These are phyloP conservation scores for Hypanus sabinus DNA, from an alignment of 2,113 vertebrate species.

Conservation along the genomic window DNA sequence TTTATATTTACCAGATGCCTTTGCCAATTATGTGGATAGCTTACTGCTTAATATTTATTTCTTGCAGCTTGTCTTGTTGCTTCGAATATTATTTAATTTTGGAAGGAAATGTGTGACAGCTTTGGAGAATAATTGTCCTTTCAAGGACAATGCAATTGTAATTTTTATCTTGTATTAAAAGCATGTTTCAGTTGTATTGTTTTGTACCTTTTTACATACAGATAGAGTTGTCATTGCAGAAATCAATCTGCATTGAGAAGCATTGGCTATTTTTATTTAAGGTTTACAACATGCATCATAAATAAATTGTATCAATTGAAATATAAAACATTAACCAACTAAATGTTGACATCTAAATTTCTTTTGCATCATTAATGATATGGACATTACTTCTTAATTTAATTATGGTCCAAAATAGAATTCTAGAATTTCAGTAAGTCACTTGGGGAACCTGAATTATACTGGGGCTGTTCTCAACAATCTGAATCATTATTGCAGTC, in stretches of 20 bases:
- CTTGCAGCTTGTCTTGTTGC: neutral
- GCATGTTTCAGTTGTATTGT: slow-evolving; percentile 7
- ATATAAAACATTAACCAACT: slow-evolving; percentile 24
- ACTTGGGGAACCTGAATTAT: neutral
- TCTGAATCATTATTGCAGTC: neutral
- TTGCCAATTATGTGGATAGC: slow-evolving; percentile 35
- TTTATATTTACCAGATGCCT: slow-evolving; percentile 36
- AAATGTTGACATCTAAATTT: neutral
- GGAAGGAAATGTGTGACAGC: neutral
- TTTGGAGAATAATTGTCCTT: slow-evolving; percentile 32
- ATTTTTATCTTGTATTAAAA: slow-evolving; percentile 23
- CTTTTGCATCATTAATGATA: neutral
- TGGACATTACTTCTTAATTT: neutral
- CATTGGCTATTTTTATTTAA: neutral
- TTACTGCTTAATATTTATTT: slow-evolving; percentile 31
- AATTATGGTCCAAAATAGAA: neutral
- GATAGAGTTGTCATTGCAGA: slow-evolving; percentile 13
- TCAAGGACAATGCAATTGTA: slow-evolving; percentile 37
- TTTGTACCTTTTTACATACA: slow-evolving; percentile 31
- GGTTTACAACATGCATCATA: slow-evolving; percentile 23
- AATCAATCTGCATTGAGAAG: slow-evolving; percentile 25
- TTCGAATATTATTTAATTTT: slow-evolving; percentile 17
- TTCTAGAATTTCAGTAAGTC: slow-evolving; percentile 2
- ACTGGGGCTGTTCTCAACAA: neutral
- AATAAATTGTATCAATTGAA: slow-evolving; percentile 28